Conservation (phyloP, 2,888 invertebrate species). For the Coremacera marginata region DNA sequence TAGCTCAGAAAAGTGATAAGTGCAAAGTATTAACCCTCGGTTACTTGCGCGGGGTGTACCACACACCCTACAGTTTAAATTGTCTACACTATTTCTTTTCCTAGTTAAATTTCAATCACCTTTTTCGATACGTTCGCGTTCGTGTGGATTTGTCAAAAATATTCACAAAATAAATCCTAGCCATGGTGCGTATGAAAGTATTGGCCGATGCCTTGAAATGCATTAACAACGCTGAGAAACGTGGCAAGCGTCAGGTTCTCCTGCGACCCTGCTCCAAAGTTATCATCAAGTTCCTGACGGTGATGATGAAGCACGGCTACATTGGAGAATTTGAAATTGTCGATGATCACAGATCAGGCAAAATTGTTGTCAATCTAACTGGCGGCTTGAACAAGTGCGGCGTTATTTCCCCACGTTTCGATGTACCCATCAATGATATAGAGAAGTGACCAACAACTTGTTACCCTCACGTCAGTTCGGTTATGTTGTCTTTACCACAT, state of each 20-base stretch:
- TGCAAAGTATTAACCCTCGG: too few relatives aligned
- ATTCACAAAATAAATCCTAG: conserved; percentile 68
- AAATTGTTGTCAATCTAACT: conserved; percentile 98
- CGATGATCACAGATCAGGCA: conserved; percentile 98
- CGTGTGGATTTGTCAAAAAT: conserved; percentile 68
- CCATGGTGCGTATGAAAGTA: conserved; percentile 99
- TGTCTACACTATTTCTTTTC: too few relatives aligned
- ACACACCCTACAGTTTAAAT: too few relatives aligned
- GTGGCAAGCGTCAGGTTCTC: conserved; percentile 98
- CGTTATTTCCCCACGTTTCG: conserved; percentile 98
- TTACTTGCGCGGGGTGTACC: too few relatives aligned
- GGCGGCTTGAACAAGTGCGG: conserved; percentile 99
- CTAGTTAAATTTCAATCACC: too few relatives aligned
- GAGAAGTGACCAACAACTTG: conserved; percentile 98
- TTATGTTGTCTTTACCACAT: conserved; percentile 97
- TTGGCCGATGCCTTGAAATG: conserved; percentile 98
- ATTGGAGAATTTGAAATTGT: conserved; percentile 99
- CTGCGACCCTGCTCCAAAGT: conserved; percentile 99
- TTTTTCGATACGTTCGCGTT: conserved; percentile 69
- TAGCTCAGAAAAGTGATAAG: too few relatives aligned
- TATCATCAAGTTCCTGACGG: conserved; percentile 97
- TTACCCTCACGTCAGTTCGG: conserved; percentile 99
- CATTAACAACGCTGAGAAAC: conserved; percentile 99
- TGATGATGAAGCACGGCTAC: conserved; percentile 99
- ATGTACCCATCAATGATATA: conserved; percentile 94